Conservation (phyloP, 2,888 invertebrate genomes). For the Dryococelus australis region DNA sequence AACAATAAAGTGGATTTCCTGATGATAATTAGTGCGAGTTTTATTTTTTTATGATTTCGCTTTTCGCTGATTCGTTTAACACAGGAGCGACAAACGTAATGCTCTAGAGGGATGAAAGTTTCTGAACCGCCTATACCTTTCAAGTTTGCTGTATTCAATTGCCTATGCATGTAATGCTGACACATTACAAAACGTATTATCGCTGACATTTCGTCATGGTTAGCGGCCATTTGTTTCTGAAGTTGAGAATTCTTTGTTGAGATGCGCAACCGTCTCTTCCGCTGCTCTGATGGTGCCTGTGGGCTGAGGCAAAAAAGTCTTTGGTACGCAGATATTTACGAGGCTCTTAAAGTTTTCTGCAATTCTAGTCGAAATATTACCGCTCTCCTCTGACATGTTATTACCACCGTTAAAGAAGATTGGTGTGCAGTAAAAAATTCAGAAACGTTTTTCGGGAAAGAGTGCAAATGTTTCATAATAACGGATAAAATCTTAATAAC, state of each 20-base stretch:
- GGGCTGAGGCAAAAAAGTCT: not conserved
- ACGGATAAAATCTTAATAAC: not conserved
- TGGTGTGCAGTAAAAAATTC: not conserved
- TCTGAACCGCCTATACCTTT: no score
- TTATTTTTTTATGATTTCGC: no score
- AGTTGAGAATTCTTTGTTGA: not conserved
- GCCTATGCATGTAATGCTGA: no score
- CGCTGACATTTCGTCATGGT: not conserved
- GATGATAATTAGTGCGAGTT: no score
- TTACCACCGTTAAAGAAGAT: not conserved
- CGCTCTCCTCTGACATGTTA: not conserved
- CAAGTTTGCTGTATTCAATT: no score
- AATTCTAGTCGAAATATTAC: slow-evolving; percentile 6
- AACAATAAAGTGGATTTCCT: no score
- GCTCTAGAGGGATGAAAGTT: no score
- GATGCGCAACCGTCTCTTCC: not conserved
- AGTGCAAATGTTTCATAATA: not conserved
- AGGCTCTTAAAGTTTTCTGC: slow-evolving; percentile 11
- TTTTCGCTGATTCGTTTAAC: no score
- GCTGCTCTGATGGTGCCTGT: not conserved
- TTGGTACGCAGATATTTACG: not conserved
- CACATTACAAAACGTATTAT: no score
- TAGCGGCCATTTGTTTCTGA: not conserved
- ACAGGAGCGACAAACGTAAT: no score
- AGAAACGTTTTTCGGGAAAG: not conserved